Evolutionary conservation across 2,113 vertebrate species (phyloP).

Genomic region (Jacana jacana): DNA sequence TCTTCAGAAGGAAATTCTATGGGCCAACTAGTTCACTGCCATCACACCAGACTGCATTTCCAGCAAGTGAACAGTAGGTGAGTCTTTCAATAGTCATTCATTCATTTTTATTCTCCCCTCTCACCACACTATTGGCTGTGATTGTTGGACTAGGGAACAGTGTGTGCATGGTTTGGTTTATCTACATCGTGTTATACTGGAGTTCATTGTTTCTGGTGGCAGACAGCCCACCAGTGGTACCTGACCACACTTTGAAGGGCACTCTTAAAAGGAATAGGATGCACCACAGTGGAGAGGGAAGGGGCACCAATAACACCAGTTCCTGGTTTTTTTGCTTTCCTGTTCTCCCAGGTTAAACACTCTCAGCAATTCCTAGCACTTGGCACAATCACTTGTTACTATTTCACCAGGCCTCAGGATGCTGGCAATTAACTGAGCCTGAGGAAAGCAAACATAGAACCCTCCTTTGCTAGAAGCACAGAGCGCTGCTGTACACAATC

Average conservation of each 20-base stretch:
- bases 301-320: not conserved
- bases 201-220: not conserved
- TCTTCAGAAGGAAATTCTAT: not conserved
- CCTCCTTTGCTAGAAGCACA: no score
- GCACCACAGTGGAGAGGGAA: not conserved
- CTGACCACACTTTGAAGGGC: not conserved
- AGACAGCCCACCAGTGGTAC: not conserved
- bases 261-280: not conserved
- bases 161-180: not conserved
- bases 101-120: not conserved
- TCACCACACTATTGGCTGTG: not conserved
- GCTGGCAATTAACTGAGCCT: not conserved
- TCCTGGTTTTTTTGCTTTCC: not conserved
- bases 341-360: not conserved
- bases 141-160: not conserved
- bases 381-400: not conserved
- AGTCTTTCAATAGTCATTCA: not conserved
- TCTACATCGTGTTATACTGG: not conserved
- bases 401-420: not conserved
- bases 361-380: not conserved
- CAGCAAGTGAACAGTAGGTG: not conserved
- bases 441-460: not conserved
- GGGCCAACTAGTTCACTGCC: not conserved
- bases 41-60: not conserved
- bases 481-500: not conserved